Evolutionary conservation across 2,113 vertebrate genomes (phyloP).

Genomic region (Chloropsis cyanopogon): DNA sequence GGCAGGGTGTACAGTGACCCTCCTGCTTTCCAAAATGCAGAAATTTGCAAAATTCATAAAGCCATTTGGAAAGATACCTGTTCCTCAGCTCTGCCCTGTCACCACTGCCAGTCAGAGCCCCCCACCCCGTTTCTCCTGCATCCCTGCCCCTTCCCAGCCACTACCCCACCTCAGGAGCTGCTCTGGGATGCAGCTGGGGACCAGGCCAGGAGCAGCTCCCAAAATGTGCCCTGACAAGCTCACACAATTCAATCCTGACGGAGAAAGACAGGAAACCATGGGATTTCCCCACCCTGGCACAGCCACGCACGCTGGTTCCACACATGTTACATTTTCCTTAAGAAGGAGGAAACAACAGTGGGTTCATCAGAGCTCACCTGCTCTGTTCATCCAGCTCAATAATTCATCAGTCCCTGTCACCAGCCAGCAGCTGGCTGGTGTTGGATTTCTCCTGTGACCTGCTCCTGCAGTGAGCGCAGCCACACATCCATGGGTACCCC

Average conservation of each 20-base stretch:
- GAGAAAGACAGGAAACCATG: neutral
- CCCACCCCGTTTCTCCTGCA: neutral
- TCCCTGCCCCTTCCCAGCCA: neutral
- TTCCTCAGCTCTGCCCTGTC: neutral
- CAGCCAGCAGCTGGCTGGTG: neutral
- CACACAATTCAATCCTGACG: neutral
- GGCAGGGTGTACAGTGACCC: neutral
- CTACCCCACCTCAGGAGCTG: fast-evolving
- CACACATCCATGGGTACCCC: fast-evolving
- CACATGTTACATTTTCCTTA: neutral
- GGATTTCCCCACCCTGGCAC: neutral
- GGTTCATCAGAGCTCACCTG: neutral
- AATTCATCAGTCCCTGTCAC: neutral
- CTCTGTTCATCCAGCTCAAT: neutral
- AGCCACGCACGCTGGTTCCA: neutral
- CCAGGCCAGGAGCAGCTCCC: neutral
- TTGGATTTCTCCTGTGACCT: neutral
- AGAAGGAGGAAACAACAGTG: neutral
- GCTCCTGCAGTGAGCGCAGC: fast-evolving
- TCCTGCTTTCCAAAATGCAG: neutral
- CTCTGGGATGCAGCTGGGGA: neutral
- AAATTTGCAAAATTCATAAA: neutral
- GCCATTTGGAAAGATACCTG: fast-evolving
- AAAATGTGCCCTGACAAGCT: neutral
- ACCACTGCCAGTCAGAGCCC: neutral